phyloP scores from a whole-genome alignment of 2,888 invertebrate genomes.

The Leptinotarsa tumamoca region DNA sequence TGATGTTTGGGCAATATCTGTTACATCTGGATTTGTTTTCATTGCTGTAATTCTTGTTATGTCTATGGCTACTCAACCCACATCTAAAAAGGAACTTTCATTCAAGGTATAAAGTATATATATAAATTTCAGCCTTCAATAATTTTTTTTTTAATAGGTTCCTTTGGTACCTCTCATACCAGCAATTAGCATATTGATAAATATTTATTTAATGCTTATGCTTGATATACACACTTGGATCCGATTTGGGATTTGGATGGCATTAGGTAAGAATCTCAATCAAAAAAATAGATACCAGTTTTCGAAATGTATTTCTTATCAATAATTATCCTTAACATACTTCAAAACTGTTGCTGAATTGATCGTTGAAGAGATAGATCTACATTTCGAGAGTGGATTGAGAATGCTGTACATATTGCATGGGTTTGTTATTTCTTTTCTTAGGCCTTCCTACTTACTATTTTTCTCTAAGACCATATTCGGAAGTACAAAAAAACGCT shows the following conservation, averaged over 20 bases:
- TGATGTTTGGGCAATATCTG: constrained; percentile 57
- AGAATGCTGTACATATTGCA: constrained; percentile 58
- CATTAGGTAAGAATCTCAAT: constrained; percentile 73
- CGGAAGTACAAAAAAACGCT: constrained; percentile 45
- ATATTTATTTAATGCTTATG: constrained; percentile 87
- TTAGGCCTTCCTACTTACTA: constrained; percentile 63
- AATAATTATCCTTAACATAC: neutral
- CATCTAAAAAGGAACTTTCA: constrained; percentile 72
- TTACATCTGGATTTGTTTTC: constrained; percentile 54
- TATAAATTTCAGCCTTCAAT: neutral
- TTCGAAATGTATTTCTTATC: constrained; percentile 13
- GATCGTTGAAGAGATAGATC: neutral
- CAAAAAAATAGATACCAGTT: neutral
- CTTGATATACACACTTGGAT: constrained; percentile 85
- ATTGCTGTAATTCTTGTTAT: constrained; percentile 65
- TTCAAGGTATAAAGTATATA: constrained; percentile 66
- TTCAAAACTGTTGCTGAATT: no score
- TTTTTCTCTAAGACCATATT: constrained; percentile 53
- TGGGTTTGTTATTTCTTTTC: constrained; percentile 51
- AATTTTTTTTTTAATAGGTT: constrained; percentile 71
- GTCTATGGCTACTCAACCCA: constrained; percentile 73
- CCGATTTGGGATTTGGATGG: constrained; percentile 85
- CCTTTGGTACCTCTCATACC: constrained; percentile 87
- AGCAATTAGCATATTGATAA: constrained; percentile 82
- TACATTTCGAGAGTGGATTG: constrained; percentile 10